Evolutionary conservation across 2,888 invertebrate genomes (phyloP).

Genomic region (Acanthoscelides obtectus): DNA sequence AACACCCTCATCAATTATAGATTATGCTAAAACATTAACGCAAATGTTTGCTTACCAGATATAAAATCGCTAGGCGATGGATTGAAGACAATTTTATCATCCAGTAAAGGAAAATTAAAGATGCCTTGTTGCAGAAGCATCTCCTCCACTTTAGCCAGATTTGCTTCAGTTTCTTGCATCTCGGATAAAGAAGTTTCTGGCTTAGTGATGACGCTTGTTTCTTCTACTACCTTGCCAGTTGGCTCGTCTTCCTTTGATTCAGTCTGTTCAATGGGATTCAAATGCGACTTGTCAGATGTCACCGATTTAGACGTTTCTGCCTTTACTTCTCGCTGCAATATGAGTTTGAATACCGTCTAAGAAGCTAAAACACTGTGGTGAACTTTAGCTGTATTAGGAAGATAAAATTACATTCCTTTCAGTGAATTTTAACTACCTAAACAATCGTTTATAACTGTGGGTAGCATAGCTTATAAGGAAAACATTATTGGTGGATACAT

Average conservation of each 20-base stretch:
- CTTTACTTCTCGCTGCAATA: neutral
- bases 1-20: neutral
- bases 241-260: no score
- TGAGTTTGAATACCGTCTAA: no score
- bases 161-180: slow-evolving; percentile 26
- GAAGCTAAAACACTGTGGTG: no score
- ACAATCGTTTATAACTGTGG: no score
- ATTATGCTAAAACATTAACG: neutral
- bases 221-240: neutral
- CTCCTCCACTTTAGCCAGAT: slow-evolving; percentile 38
- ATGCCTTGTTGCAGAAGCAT: slow-evolving; percentile 38
- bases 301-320: neutral
- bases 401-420: no score
- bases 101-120: slow-evolving; percentile 37
- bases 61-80: slow-evolving; percentile 37
- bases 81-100: slow-evolving; percentile 35
- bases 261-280: no score
- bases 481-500: no score
- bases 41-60: slow-evolving; percentile 25
- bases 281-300: neutral
- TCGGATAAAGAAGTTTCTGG: slow-evolving; percentile 2
- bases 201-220: slow-evolving; percentile 3
- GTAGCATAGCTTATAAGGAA: no score
- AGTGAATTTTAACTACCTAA: no score
- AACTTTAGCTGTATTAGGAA: no score